A percentile compares a stretch with the other conserved stretches of the same genome.
These are phyloP conservation scores for Allobates femoralis DNA, from an alignment of 2,797 vertebrate species.

Conservation along the genomic window DNA sequence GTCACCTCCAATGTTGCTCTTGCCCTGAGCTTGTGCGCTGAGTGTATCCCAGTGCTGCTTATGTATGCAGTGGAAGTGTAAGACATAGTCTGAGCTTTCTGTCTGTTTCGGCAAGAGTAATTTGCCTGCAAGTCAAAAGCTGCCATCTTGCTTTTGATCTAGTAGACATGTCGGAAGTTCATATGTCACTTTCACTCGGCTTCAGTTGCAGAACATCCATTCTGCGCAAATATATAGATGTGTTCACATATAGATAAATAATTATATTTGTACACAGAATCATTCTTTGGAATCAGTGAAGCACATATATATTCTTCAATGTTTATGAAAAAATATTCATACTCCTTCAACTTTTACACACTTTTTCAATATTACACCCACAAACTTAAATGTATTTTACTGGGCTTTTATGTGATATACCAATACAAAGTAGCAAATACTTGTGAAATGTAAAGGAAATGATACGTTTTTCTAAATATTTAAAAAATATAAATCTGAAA, in stretches of 20 bases:
- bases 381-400: too few relatives aligned
- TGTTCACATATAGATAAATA: not conserved
- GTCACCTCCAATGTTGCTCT: slow-evolving; percentile 6
- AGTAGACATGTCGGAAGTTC: slow-evolving; percentile 25
- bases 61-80: slow-evolving; percentile 16
- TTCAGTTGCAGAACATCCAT: not conserved
- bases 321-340: too few relatives aligned
- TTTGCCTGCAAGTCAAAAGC: slow-evolving; percentile 27
- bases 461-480: too few relatives aligned
- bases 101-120: not conserved
- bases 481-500: too few relatives aligned
- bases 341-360: too few relatives aligned
- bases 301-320: too few relatives aligned
- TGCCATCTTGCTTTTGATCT: slow-evolving; percentile 44
- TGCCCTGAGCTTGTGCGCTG: slow-evolving; percentile 13
- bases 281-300: too few relatives aligned
- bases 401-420: too few relatives aligned
- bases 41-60: not conserved
- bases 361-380: too few relatives aligned
- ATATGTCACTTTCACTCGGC: slow-evolving; percentile 17
- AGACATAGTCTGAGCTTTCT: slow-evolving; percentile 6
- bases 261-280: too few relatives aligned
- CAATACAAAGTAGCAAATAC: too few relatives aligned
- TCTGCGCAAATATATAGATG: not conserved
- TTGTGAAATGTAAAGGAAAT: too few relatives aligned